Percentiles rank a stretch among this genome's conserved stretches.
phyloP scores from a whole-genome alignment of 2,888 invertebrate species.

The Drosophila tanythrix region DNA sequence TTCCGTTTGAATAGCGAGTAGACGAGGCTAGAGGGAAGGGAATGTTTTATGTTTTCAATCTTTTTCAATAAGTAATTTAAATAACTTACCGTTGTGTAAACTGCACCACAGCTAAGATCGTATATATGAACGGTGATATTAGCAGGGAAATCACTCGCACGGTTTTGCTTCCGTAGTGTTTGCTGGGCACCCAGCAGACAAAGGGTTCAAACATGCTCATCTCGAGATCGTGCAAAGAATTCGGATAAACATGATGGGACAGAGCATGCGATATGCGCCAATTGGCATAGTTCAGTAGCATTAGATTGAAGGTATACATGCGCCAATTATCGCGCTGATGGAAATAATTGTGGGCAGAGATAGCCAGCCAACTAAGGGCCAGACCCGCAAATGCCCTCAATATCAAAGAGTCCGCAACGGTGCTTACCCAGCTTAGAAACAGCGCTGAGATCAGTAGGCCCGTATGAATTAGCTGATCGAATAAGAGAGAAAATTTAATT shows the following conservation, averaged over 20 bases:
- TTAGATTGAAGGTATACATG: conserved; percentile 91
- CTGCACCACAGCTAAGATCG: conserved; percentile 47
- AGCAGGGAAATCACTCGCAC: conserved; percentile 86
- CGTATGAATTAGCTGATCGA: conserved; percentile 66
- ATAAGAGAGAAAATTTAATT: not conserved
- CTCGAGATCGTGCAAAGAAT: conserved; percentile 91
- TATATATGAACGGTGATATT: conserved; percentile 84
- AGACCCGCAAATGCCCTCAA: conserved; percentile 86
- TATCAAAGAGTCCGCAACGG: conserved; percentile 70
- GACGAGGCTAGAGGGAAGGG: conserved; percentile 40
- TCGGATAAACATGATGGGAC: conserved; percentile 92
- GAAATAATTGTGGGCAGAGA: conserved; percentile 90
- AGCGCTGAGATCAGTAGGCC: conserved; percentile 64
- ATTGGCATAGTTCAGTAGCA: conserved; percentile 87
- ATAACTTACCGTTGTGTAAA: conserved; percentile 55
- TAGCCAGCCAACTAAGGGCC: conserved; percentile 86
- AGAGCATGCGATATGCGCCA: conserved; percentile 91
- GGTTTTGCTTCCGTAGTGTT: conserved; percentile 85
- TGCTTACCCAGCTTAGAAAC: conserved; percentile 75
- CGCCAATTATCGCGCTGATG: conserved; percentile 91
- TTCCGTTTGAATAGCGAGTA: conserved; percentile 61
- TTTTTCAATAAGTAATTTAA: not conserved
- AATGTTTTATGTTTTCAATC: not conserved
- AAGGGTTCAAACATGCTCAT: conserved; percentile 89
- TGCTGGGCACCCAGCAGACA: conserved; percentile 87